Evolutionary conservation across 2,113 vertebrate genomes (phyloP).

Genomic region (Poeciliopsis occidentalis): DNA sequence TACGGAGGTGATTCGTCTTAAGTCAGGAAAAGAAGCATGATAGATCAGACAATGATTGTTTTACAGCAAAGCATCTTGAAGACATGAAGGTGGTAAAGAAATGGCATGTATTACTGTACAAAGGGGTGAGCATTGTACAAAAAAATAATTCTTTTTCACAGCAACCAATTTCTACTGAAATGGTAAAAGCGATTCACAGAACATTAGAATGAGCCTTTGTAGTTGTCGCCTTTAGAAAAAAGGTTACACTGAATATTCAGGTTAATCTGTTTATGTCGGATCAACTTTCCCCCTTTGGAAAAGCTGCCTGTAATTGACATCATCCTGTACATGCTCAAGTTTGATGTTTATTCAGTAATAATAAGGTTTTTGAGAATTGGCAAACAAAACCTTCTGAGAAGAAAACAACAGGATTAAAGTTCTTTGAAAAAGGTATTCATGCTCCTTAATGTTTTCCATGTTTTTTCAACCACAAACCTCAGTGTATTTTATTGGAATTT

Average conservation of each 20-base stretch:
- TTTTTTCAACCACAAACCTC: not conserved
- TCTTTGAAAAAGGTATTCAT: not conserved
- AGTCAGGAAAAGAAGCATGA: conserved; percentile 6
- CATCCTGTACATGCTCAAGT: conserved; percentile 59
- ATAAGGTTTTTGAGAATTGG: conserved; percentile 23
- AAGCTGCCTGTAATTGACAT: conserved; percentile 51
- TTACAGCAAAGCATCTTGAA: conserved; percentile 41
- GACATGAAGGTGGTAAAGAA: conserved; percentile 8
- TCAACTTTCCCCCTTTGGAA: conserved; percentile 19
- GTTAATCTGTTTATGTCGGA: conserved; percentile 20
- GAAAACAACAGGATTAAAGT: conserved; percentile 1
- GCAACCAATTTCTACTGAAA: conserved; percentile 20
- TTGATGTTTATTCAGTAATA: conserved; percentile 37
- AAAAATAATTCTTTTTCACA: conserved; percentile 26
- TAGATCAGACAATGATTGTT: conserved; percentile 26
- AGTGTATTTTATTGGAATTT: not conserved
- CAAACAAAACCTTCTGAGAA: conserved; percentile 14
- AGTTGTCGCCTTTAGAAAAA: conserved; percentile 22
- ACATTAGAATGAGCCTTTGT: conserved; percentile 31
- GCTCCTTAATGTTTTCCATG: not conserved
- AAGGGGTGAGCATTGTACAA: conserved; percentile 18
- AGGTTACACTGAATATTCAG: conserved; percentile 29
- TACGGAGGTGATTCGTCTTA: conserved; percentile 22
- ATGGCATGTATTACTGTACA: conserved; percentile 1
- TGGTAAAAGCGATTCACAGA: conserved; percentile 32